Evolutionary conservation across 2,113 vertebrate species (phyloP).

Genomic region (Castor canadensis): DNA sequence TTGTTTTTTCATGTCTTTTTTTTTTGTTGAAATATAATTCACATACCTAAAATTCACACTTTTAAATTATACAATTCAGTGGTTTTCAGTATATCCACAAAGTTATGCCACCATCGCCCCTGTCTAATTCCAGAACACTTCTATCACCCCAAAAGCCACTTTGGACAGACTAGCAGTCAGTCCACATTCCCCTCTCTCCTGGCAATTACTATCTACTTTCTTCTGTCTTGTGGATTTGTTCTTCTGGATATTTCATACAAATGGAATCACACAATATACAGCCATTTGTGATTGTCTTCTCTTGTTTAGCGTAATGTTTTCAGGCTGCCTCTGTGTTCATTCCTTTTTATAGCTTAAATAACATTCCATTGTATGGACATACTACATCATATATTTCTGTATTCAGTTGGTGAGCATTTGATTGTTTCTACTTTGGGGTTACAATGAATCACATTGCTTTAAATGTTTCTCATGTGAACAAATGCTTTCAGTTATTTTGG

Average conservation of each 20-base stretch:
- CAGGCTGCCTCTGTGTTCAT: background rate
- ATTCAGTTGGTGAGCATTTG: background rate
- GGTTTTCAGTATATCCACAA: background rate
- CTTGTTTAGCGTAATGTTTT: background rate
- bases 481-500: background rate
- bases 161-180: background rate
- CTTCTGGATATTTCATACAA: background rate
- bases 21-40: background rate
- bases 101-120: background rate
- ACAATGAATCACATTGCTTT: background rate
- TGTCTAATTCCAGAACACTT: background rate
- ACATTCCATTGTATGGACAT: rapidly evolving
- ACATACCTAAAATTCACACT: background rate
- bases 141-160: background rate
- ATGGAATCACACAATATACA: no score
- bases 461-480: background rate
- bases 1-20: background rate
- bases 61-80: background rate
- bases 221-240: background rate
- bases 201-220: background rate
- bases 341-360: background rate
- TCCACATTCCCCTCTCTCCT: background rate
- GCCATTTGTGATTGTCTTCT: background rate
- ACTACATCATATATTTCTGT: background rate
- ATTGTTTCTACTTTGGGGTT: background rate